Evolutionary conservation across 2,113 vertebrate genomes (phyloP).

Genomic region (Cyanistes caeruleus): DNA sequence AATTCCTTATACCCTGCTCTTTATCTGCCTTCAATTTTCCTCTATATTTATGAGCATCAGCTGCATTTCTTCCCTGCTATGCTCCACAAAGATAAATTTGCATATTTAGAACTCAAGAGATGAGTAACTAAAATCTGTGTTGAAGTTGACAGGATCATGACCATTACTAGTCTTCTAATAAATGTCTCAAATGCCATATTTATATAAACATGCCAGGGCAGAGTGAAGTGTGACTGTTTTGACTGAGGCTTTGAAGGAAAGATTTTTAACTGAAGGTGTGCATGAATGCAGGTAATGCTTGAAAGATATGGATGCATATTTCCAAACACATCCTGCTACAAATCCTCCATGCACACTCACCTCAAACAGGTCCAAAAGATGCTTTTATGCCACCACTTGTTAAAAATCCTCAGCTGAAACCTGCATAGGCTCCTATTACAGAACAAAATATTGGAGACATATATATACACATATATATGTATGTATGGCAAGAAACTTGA

Average conservation of each 20-base stretch:
- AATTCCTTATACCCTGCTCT: neutral
- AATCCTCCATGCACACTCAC: neutral
- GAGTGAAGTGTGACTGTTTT: neutral
- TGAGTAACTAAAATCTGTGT: neutral
- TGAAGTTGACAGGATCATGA: neutral
- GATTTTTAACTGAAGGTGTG: neutral
- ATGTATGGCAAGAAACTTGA: neutral
- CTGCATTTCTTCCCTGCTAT: neutral
- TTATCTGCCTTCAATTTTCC: neutral
- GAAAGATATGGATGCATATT: neutral
- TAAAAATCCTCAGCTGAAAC: neutral
- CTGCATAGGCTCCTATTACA: neutral
- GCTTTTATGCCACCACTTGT: neutral
- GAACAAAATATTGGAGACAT: neutral
- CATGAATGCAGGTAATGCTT: neutral
- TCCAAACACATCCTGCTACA: neutral
- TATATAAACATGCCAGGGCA: neutral
- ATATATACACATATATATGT: too few relatives aligned
- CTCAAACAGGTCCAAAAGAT: neutral
- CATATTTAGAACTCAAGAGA: neutral
- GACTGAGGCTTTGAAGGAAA: neutral
- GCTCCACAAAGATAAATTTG: neutral
- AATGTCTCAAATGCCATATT: neutral
- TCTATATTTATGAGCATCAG: neutral
- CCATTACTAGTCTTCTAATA: neutral